Evolutionary conservation across 1,140 invertebrate species (phyloP), one percentile per base, ranked within the genome.

Genomic region (Ruditapes philippinarum): DNA sequence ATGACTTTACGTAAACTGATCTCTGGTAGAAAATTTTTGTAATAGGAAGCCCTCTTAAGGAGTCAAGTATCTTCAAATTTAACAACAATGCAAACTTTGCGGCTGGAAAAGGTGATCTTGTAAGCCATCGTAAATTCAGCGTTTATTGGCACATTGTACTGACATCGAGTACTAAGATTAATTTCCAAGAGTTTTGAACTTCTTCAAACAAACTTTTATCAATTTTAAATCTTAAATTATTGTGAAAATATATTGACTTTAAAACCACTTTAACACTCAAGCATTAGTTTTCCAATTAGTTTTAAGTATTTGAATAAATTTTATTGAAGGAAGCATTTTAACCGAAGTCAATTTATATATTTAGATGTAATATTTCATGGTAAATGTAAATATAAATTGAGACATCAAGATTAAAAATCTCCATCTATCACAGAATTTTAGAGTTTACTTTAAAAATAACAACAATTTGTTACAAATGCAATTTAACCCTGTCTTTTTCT

Each of bases 81-180:
- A 62, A 62, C 28, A 28, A 62, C 57, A 62, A 62, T 62, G 4
- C 25, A 62, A 62, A 62, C 57, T 62, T n/a, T 62, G 57, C 19
- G 25, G 22, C 22, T 62, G n/a, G 28, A n/a, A n/a, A 62, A 62
- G 28, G 57, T 62, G 25, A 28, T 62, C 57, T n/a, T n/a, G n/a
- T 62, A 62, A 62, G 57, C 57, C 57, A 62, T 62, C 57, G 28
- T 62, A 62, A 62, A 62, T 62, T 62, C n/a, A 28, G 57, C 28
- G 28, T 62, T 62, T 28, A 62, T 62, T 28, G 57, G 14, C 1
- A 25, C 25, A n/a, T 14, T 7, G 57, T 62, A 9, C 25, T n/a
- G 22, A 28, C 57, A 28, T 62, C 28, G 28, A 62, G 57, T 28
- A n/a, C n/a, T 62, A 1, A 25, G 57, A 62, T 62, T 62, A 62